Base-by-base conservation (phyloP, 2,888 invertebrate species). In the Lycophotia porphyrea region DNA sequence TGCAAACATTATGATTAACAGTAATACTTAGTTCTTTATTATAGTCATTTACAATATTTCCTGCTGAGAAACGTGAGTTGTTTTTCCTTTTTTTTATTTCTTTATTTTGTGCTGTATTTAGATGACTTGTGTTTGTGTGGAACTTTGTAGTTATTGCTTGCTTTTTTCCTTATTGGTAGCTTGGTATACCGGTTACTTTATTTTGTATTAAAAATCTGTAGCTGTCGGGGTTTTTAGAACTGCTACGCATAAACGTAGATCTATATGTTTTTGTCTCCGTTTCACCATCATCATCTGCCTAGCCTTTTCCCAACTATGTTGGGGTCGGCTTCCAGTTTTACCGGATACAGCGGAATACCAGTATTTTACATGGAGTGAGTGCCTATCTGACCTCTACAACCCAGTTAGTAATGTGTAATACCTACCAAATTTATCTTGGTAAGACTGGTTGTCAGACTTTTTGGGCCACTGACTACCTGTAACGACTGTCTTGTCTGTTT, bases 31-130 rank as follows among this genome's bases (percentile, higher is more conserved):
- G 55, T 27, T 27, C 13, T 27, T 55, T 49, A 64, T 75, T 70
- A 60, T 63, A 18, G 63, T 67, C 52, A 34, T 42, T 75, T 72
- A 66, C 49, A 21, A 36, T 70, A 69, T 73, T 70, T 60, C 63
- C 69, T 58, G 71, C 80, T 60, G 60, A 55, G 82, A 61, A 72
- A 55, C 61, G 36, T 70, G 65, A 55, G 15, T 74, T 47, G 55
- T 61, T 74, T 68, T 65, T 60, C 11, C 31, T 34, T 75, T 47
- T 39, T 73, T n/a, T 34, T 73, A 39, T 74, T 67, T 72, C 39
- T 71, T 65, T 31, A 15, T 74, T 67, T 61, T 49, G 44, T 55
- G 18, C 55, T 27, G 15, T 44, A 4, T 60, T 66, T 7, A n/a
- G n/a, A 68, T 64, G 49, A 69, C 44, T 58, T 27, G 39, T 42